Evolutionary conservation across 2,888 invertebrate species (phyloP), one percentile per base, ranked within the genome.

Genomic region (Subacronicta megacephala): DNA sequence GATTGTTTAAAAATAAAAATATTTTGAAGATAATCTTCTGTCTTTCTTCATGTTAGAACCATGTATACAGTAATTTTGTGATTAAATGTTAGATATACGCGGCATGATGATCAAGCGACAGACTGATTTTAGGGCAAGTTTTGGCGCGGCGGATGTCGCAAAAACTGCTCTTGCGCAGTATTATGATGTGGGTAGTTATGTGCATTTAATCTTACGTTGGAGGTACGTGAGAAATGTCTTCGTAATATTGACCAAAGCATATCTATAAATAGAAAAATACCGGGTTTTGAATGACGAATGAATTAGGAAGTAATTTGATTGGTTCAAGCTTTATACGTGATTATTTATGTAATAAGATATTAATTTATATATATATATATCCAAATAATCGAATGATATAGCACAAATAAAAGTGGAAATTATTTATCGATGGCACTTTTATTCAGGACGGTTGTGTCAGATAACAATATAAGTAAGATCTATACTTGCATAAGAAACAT

Each of bases 21-120:
- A 89, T 89, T 90, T 92, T 89, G 84, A 89, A 85, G 69, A 86
- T 83, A 80, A 31, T 88, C 85, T 87, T 82, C 62, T 81, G 46
- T 66, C 67, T 71, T 71, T 85, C 88, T 89, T 82, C 84, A 79
- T 88, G 88, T 92, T 92, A 90, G 90, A 87, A 90, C 84, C 81
- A 81, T 90, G 89, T 93, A 88, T 88, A 89, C 89, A 89, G 87
- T 82, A 88, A 88, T 83, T 90, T 87, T 91, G 90, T 92, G 89
- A 90, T 92, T 88, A 84, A 78, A 87, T 87, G 81, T 85, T 87
- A 88, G 87, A 79, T 77, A 77, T 72, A 84, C 75, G 85, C 82
- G 86, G 87, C 84, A 85, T 82, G 87, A 79, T 81, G 84, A 81
- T 67, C 81, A 81, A 78, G 70, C 67, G 82, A 85, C 90, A 88